Percentiles rank a stretch among this genome's conserved stretches.
phyloP scores from a whole-genome alignment of 35 echinoderm and acorn worm genomes.

The Stichopus chloronotus region DNA sequence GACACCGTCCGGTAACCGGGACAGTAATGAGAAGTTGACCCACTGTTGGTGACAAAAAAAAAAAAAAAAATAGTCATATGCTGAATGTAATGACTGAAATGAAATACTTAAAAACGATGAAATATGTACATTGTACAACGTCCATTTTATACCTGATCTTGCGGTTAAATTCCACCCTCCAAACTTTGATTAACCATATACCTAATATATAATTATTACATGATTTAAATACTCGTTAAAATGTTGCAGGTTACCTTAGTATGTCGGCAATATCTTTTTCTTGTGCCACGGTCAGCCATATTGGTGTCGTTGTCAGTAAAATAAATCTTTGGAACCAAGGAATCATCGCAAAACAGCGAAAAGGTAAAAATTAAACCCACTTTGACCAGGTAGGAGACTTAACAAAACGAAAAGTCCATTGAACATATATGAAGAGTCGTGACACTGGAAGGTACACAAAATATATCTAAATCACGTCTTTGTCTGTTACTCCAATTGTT shows the following conservation, averaged over 20 bases:
- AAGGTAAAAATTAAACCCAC: neutral
- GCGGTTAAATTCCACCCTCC: neutral
- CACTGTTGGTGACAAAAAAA: neutral
- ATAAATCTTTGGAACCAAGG: slow-evolving; percentile 12
- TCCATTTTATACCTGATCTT: neutral
- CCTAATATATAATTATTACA: neutral
- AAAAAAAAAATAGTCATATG: neutral
- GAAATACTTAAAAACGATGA: neutral
- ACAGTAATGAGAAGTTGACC: slow-evolving; percentile 18
- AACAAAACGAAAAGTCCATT: no score
- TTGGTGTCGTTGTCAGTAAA: slow-evolving; percentile 7
- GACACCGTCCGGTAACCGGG: neutral
- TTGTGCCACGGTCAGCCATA: neutral
- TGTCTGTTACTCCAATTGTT: no score
- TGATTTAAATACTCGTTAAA: neutral
- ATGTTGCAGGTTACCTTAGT: neutral
- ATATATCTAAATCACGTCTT: no score
- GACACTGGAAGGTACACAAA: no score
- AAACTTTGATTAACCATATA: neutral
- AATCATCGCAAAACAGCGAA: slow-evolving; percentile 31
- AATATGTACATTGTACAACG: neutral
- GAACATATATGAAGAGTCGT: no score
- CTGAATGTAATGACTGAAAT: neutral
- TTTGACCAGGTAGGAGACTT: no score
- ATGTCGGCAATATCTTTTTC: neutral